Conservation (phyloP, 2,113 vertebrate genomes). For the Corvus moneduloides region DNA sequence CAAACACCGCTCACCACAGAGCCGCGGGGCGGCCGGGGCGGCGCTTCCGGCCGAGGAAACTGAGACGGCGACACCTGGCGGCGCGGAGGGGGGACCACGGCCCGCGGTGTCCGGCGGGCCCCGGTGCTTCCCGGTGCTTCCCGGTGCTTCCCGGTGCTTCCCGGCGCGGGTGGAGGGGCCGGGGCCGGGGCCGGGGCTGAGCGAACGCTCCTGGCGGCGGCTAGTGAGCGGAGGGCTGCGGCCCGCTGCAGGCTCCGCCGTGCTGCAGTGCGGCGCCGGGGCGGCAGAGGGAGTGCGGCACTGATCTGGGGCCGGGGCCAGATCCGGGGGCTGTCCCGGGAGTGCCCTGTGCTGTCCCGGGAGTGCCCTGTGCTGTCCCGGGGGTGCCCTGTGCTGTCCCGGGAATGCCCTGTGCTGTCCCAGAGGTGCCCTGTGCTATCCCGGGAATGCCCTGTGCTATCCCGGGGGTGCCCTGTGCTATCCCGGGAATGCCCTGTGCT, state of each 20-base stretch:
- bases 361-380: fast-evolving
- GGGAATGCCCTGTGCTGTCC: too few species aligned
- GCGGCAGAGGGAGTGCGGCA: not conserved
- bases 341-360: fast-evolving
- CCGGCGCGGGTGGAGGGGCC: too few species aligned
- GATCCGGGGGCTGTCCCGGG: not conserved
- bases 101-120: too few species aligned
- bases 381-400: too few species aligned
- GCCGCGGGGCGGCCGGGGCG: not conserved
- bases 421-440: too few species aligned
- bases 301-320: too few species aligned
- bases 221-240: not conserved
- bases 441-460: not conserved
- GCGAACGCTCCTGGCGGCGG: not conserved
- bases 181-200: too few species aligned
- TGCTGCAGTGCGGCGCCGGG: not conserved
- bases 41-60: not conserved
- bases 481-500: not conserved
- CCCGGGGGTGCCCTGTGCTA: fast-evolving
- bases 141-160: not conserved
- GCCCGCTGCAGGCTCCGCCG: too few species aligned
- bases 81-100: not conserved
- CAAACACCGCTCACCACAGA: not conserved
- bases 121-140: fast-evolving
- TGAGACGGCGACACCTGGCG: not conserved